phyloP scores from a whole-genome alignment of 2,113 vertebrate genomes.

The Oryzias melastigma region DNA sequence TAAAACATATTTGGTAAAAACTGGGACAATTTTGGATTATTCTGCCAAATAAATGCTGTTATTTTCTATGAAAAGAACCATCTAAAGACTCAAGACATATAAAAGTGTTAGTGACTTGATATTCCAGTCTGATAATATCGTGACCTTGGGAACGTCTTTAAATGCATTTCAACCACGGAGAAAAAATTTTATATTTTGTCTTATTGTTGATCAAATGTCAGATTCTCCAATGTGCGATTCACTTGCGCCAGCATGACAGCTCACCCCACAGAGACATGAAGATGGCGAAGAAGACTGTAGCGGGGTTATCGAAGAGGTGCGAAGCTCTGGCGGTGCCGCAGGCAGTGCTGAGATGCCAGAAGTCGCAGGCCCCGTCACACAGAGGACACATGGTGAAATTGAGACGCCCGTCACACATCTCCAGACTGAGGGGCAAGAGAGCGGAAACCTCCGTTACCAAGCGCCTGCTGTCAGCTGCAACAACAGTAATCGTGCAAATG shows the following conservation, averaged over 20 bases:
- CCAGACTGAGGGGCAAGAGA: constrained; percentile 74
- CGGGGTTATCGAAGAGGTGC: constrained; percentile 97
- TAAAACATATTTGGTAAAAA: too few relatives aligned
- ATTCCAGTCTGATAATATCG: too few relatives aligned
- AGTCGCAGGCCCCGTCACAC: constrained; percentile 92
- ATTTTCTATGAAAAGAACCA: too few relatives aligned
- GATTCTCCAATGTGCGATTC: too few relatives aligned
- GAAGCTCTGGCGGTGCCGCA: constrained; percentile 90
- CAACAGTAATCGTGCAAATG: background rate
- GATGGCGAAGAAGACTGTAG: constrained; percentile 94
- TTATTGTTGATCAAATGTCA: too few relatives aligned
- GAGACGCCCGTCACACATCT: constrained; percentile 91
- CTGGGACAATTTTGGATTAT: too few relatives aligned
- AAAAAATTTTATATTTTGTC: too few relatives aligned
- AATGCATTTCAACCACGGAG: too few relatives aligned
- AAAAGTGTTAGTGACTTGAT: too few relatives aligned
- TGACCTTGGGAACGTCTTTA: too few relatives aligned
- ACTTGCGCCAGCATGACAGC: constrained; percentile 32
- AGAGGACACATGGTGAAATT: constrained; percentile 98
- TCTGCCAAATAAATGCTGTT: too few relatives aligned
- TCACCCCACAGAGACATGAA: constrained; percentile 99
- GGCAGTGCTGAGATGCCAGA: constrained; percentile 93
- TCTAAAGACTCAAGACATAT: too few relatives aligned
- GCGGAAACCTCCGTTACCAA: background rate
- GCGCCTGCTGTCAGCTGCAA: background rate